phyloP scores from a whole-genome alignment of 2,113 vertebrate species.

The Anguilla japonica region DNA sequence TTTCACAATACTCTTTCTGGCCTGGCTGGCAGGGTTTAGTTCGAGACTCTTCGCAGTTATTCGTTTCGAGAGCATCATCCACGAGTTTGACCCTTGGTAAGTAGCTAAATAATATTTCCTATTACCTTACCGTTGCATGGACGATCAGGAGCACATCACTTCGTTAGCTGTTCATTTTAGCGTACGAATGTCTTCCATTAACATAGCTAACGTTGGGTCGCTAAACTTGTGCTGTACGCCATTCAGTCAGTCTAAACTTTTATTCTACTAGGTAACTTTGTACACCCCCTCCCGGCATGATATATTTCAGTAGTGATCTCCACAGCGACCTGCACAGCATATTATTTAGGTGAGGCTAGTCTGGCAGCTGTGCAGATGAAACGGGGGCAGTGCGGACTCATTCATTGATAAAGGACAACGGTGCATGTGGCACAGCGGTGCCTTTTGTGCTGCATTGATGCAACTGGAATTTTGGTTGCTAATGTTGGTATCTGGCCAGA shows the following conservation, averaged over 20 bases:
- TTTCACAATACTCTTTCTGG: conserved; percentile 95
- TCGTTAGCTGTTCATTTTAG: neutral
- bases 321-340: neutral
- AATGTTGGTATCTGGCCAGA: neutral
- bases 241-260: neutral
- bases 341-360: neutral
- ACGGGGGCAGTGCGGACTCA: conserved; percentile 10
- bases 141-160: neutral
- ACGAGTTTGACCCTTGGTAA: conserved; percentile 99
- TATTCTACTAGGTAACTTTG: neutral
- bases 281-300: neutral
- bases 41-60: conserved; percentile 97
- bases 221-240: neutral
- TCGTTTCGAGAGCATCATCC: conserved; percentile 99
- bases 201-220: neutral
- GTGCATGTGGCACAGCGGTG: neutral
- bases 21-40: conserved; percentile 97
- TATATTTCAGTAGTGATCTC: neutral
- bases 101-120: conserved; percentile 48
- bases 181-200: neutral
- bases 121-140: neutral
- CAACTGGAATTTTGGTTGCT: neutral
- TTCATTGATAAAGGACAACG: conserved; percentile 6
- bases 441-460: neutral
- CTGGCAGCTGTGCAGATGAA: neutral